Percentiles rank a stretch among this genome's conserved stretches.
phyloP scores from a whole-genome alignment of 2,888 invertebrate species.

The Pyrgus malvae region DNA sequence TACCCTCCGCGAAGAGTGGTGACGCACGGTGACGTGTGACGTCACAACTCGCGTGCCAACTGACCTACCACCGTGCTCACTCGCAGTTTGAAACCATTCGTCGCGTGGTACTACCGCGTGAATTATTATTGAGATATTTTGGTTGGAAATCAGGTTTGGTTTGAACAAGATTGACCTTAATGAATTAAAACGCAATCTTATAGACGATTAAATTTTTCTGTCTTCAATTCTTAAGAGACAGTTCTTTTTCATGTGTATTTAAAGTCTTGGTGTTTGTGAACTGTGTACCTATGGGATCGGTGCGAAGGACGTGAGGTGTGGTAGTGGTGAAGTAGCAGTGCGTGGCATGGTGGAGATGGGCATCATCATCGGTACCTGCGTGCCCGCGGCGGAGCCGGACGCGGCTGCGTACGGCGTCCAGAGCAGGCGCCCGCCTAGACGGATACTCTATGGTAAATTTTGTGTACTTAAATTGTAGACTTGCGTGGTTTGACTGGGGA shows the following conservation, averaged over 20 bases:
- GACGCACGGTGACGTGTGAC: constrained; percentile 44
- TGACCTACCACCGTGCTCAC: constrained; percentile 14
- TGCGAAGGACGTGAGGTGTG: constrained; percentile 30
- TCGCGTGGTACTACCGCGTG: constrained; percentile 28
- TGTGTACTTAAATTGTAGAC: neutral
- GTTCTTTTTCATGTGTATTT: too few relatives aligned
- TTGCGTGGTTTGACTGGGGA: too few relatives aligned
- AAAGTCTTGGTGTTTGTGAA: constrained; percentile 17
- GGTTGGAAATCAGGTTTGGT: too few relatives aligned
- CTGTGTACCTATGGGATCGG: constrained; percentile 30
- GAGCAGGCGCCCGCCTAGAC: constrained; percentile 63
- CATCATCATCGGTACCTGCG: constrained; percentile 87
- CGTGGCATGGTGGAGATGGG: constrained; percentile 80
- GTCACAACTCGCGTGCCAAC: constrained; percentile 48
- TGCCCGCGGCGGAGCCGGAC: constrained; percentile 85
- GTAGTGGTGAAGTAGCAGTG: constrained; percentile 36
- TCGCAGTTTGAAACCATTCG: constrained; percentile 27
- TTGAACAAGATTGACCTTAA: neutral
- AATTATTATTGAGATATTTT: too few relatives aligned
- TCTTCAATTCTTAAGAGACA: too few relatives aligned
- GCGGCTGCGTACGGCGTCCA: constrained; percentile 69
- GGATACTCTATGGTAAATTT: constrained; percentile 71
- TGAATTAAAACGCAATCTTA: neutral
- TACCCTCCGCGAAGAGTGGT: constrained; percentile 32
- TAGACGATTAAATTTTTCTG: too few relatives aligned